A percentile compares a stretch with the other conserved stretches of the same genome.
Conservation (phyloP, 2,113 vertebrate genomes). For the Illadopsis cleaveri region DNA sequence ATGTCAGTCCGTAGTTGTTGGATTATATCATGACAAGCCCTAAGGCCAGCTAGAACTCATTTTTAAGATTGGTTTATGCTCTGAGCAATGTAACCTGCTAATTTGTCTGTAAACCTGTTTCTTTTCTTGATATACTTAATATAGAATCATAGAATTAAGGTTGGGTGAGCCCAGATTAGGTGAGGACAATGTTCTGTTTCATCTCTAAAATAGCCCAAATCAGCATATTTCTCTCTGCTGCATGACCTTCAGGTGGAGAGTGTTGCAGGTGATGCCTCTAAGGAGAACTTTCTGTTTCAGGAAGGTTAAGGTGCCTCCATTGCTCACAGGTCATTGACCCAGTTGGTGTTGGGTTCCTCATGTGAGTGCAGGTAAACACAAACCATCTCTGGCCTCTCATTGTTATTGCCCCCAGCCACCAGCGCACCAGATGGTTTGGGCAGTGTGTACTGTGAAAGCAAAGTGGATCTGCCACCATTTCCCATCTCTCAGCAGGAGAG, state of each 20-base stretch:
- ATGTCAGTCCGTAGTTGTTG: background rate
- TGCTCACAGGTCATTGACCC: accelerated
- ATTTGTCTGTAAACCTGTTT: background rate
- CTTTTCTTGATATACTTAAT: background rate
- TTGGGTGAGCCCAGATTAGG: background rate
- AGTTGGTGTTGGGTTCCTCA: background rate
- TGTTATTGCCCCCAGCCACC: accelerated
- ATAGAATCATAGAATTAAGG: background rate
- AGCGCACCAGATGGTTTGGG: background rate
- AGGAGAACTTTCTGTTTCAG: background rate
- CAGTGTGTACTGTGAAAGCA: background rate
- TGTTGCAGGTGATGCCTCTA: background rate
- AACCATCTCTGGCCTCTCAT: background rate
- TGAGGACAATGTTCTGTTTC: background rate
- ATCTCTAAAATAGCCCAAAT: background rate
- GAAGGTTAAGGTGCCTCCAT: background rate
- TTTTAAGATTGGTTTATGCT: background rate
- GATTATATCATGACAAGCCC: background rate
- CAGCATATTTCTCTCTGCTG: background rate
- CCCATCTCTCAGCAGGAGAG: background rate
- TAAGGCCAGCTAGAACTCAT: background rate
- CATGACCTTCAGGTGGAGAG: background rate
- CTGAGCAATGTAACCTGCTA: background rate
- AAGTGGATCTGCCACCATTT: background rate
- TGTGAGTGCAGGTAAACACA: background rate